These are phyloP conservation scores for Apodemus agrarius DNA, from an alignment of 2,797 vertebrate genomes.

Conservation along the genomic window DNA sequence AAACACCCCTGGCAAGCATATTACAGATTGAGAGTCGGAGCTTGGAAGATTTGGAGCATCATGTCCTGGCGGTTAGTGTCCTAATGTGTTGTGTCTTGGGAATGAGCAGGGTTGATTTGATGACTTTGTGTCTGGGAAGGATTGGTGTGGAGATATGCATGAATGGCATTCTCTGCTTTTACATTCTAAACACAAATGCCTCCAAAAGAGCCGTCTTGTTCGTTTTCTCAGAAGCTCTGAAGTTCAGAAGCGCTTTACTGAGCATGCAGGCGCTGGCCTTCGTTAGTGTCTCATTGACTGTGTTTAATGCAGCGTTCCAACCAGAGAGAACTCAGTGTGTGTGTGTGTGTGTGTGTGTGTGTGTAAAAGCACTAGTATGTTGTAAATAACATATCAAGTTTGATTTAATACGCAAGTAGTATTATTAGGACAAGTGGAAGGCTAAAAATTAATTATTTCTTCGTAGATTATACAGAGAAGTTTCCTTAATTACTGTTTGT, in stretches of 20 bases:
- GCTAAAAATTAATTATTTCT: slow-evolving; percentile 55
- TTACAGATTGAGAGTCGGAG: background rate
- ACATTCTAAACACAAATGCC: background rate
- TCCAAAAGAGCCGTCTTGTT: background rate
- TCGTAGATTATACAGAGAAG: slow-evolving; percentile 60
- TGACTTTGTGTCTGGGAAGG: slow-evolving; percentile 32
- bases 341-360: no score
- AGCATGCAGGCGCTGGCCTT: slow-evolving; percentile 9
- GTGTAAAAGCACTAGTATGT: background rate
- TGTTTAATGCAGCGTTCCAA: background rate
- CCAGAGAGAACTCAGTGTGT: background rate
- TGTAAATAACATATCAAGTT: background rate
- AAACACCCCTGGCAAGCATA: background rate
- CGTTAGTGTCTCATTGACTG: slow-evolving; percentile 19
- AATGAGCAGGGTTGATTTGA: background rate
- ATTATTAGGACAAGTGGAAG: slow-evolving; percentile 10
- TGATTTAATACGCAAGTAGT: slow-evolving; percentile 64
- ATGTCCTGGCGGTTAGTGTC: slow-evolving; percentile 37
- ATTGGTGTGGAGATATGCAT: background rate
- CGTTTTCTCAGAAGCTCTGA: slow-evolving; percentile 6
- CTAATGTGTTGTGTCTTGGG: slow-evolving; percentile 35
- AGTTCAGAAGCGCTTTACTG: background rate
- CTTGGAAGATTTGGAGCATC: background rate
- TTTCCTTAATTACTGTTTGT: slow-evolving; percentile 90
- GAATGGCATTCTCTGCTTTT: slow-evolving; percentile 39